These are phyloP conservation scores for Castor canadensis DNA, from an alignment of 2,113 vertebrate species.

Conservation along the genomic window DNA sequence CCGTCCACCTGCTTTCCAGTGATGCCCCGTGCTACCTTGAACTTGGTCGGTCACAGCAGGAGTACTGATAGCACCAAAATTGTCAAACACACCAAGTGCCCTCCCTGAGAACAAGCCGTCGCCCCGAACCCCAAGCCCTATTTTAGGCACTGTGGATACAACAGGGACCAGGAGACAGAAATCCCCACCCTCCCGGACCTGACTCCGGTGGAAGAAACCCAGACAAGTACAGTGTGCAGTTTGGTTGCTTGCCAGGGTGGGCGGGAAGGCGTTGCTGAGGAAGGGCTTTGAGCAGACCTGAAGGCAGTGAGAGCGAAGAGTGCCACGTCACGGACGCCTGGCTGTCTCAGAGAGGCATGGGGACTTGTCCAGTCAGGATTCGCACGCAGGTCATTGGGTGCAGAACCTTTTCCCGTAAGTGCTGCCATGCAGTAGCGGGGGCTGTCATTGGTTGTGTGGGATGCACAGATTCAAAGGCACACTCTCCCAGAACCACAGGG, in stretches of 20 bases:
- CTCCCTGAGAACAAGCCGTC: no score
- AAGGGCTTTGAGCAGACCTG: background rate
- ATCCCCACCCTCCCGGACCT: background rate
- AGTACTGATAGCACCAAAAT: background rate
- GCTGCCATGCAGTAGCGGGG: accelerated
- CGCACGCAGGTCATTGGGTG: background rate
- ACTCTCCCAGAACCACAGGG: background rate
- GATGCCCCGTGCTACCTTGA: background rate
- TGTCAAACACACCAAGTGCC: background rate
- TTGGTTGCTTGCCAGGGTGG: background rate
- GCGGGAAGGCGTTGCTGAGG: background rate
- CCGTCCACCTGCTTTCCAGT: no score
- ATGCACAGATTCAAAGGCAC: no score
- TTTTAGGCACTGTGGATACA: background rate
- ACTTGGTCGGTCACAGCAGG: background rate
- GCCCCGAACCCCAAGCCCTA: no score
- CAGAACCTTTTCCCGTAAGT: background rate
- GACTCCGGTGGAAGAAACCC: background rate
- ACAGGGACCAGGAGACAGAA: background rate
- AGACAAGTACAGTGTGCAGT: no score
- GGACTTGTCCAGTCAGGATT: background rate
- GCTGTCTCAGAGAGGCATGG: background rate
- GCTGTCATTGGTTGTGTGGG: no score
- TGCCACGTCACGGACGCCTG: background rate
- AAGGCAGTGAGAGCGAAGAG: background rate